Evolutionary conservation across 2,113 vertebrate genomes (phyloP).

Genomic region (Fregata magnificens): DNA sequence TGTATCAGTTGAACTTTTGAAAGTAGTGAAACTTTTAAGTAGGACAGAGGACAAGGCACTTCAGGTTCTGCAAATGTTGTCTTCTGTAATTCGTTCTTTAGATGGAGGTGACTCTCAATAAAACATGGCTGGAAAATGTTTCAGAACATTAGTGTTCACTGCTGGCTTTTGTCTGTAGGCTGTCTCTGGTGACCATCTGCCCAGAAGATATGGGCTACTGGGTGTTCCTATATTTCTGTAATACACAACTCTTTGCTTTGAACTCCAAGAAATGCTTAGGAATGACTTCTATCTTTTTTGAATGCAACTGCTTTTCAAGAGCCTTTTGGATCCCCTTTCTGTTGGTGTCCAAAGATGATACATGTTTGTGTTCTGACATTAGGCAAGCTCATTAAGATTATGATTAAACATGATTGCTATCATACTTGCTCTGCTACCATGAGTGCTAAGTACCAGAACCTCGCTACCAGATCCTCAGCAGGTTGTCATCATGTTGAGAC

Average conservation of each 20-base stretch:
- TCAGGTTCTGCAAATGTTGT: not conserved
- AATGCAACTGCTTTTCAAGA: not conserved
- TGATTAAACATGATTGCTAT: not conserved
- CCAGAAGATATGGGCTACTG: accelerated
- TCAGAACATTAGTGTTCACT: not conserved
- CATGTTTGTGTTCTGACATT: not conserved
- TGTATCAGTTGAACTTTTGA: not conserved
- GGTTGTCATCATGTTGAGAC: not conserved
- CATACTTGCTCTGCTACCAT: not conserved
- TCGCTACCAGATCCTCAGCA: not conserved
- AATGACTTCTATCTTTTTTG: not conserved
- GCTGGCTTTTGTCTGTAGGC: not conserved
- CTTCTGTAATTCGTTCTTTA: not conserved
- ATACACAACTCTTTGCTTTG: not conserved
- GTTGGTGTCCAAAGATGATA: not conserved
- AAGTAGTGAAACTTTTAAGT: not conserved
- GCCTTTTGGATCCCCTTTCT: not conserved
- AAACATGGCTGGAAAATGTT: not conserved
- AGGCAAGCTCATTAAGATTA: not conserved
- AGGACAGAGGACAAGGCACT: not conserved
- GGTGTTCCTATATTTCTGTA: not conserved
- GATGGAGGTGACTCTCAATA: not conserved
- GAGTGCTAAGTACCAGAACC: not conserved
- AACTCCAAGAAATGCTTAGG: not conserved
- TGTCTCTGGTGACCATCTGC: not conserved